Evolutionary conservation across 92 coral and sea anemone species (phyloP), one percentile per base, ranked within the genome.

Genomic region (Blastomussa wellsi): DNA sequence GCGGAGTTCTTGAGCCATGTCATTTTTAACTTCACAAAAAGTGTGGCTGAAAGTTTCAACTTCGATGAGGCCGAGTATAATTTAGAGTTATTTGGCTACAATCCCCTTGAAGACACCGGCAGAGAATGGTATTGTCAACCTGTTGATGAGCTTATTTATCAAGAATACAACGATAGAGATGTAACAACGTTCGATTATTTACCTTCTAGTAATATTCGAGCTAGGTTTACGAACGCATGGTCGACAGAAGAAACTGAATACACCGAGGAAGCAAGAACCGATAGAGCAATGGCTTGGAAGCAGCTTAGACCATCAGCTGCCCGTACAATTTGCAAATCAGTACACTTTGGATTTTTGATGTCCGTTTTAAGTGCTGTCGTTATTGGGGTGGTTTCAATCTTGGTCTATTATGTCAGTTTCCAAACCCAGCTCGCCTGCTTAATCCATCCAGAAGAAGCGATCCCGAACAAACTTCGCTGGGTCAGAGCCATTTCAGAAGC

Each of bases 341-440:
- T 28, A 0, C 29, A 26, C 79, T 47, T 74, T 74, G 60, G 36
- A 24, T 47, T 74, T 74, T 48, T 74, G 2, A 29, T 74, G 32
- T 74, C 79, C n/a, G 22, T 74, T 20, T 74, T 74, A 19, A 74
- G 79, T 74, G 79, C 79, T 16, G 22, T 19, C 38, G 11, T 74
- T 22, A 49, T 44, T 4, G 79, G 60, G 48, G 15, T 31, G 3
- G 20, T 74, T 74, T 74, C 59, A 17, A 47, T 28, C 15, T 52
- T 74, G 6, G 78, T 74, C 2, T 74, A 74, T 24, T 74, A 74
- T 6, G 24, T 74, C 35, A 29, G 16, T 26, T 74, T 42, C 29
- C 79, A 71, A 71, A 37, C 76, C 29, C 41, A 42, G 31, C 31
- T 44, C 11, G 36, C 31, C 20, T 74, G 60, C 37, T 31, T 74